Evolutionary conservation across 2,888 invertebrate genomes (phyloP).

Genomic region (Oxytorus armatus): DNA sequence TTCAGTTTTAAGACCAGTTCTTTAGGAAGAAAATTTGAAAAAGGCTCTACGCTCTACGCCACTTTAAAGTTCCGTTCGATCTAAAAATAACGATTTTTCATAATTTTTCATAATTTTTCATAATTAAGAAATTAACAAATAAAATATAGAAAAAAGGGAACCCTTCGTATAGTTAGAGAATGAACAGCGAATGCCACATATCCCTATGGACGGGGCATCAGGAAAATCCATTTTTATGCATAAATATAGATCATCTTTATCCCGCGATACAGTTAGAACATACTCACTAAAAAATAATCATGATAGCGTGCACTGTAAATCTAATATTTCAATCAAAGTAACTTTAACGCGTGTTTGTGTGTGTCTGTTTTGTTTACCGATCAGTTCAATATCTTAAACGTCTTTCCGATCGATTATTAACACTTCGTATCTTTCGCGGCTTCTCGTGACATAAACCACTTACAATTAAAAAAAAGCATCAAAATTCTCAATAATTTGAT

Average conservation of each 20-base stretch:
- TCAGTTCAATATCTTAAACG: background rate
- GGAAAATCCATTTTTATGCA: conserved; percentile 14
- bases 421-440: background rate
- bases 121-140: no score
- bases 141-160: no score
- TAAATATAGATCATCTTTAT: conserved; percentile 60
- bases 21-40: no score
- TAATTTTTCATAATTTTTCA: no score
- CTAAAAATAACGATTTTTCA: no score
- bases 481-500: conserved; percentile 11
- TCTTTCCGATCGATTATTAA: background rate
- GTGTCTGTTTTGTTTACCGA: background rate
- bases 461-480: conserved; percentile 7
- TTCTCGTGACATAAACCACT: background rate
- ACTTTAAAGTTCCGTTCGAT: no score
- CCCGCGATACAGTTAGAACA: conserved; percentile 50
- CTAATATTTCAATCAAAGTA: conserved; percentile 32
- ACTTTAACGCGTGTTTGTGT: conserved; percentile 6
- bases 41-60: no score
- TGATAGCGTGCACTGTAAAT: conserved; percentile 52
- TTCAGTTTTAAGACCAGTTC: no score
- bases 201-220: background rate
- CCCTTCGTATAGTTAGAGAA: no score
- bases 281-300: conserved; percentile 25
- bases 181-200: no score